Evolutionary conservation across 2,888 invertebrate species (phyloP).

Genomic region (Eubasilissa splendida): DNA sequence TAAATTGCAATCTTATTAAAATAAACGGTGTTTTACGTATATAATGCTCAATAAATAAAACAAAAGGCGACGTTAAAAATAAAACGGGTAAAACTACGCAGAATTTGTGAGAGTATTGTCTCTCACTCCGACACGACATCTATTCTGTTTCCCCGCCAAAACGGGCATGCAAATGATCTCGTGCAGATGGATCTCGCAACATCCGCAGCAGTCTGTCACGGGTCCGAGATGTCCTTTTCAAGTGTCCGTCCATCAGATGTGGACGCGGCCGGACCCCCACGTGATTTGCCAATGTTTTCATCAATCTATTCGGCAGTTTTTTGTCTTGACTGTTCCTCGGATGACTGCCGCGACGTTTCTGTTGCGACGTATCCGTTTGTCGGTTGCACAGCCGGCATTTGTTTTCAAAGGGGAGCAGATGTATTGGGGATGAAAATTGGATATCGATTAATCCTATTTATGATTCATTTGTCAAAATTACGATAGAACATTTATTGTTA

Average conservation of each 20-base stretch:
- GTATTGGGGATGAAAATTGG: too few species aligned
- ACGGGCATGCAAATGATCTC: constrained; percentile 29
- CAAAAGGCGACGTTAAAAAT: not conserved
- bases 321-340: constrained; percentile 12
- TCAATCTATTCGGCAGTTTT: constrained; percentile 57
- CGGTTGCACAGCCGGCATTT: too few species aligned
- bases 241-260: constrained; percentile 54
- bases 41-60: not conserved
- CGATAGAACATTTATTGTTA: too few species aligned
- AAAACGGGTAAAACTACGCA: not conserved
- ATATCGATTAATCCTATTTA: too few species aligned
- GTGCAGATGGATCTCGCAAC: not conserved
- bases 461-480: too few species aligned
- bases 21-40: too few species aligned
- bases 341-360: constrained; percentile 15
- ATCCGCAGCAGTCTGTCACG: constrained; percentile 31
- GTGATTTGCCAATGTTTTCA: constrained; percentile 55
- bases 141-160: not conserved
- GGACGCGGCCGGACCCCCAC: constrained; percentile 48
- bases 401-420: too few species aligned
- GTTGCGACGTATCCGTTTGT: too few species aligned
- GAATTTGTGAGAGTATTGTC: not conserved
- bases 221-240: constrained; percentile 52
- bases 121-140: not conserved
- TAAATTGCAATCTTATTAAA: too few species aligned